Base-by-base conservation (phyloP, 37 sponge, comb jelly and placozoan species). In the Mnemiopsis leidyi region DNA sequence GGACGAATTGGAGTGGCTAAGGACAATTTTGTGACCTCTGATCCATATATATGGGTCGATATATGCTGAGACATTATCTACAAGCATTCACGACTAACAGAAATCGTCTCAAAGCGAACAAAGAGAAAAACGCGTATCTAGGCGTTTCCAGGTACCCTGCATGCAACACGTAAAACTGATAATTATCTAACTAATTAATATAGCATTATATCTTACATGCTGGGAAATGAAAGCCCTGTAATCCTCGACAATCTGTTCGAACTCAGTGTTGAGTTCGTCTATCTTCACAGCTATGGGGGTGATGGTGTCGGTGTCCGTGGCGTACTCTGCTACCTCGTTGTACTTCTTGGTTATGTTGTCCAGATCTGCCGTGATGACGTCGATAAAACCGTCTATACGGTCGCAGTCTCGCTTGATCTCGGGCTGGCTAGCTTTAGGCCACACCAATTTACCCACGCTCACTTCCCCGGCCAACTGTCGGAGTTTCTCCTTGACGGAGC, bases 341-440 rank as follows among this genome's bases (percentile, higher is more conserved):
- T 79, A 79, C 82, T 79, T 79, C 82, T 79, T 79, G 5, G 82
- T 79, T 3, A 79, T 79, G 36, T 16, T 29, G 36, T 79, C 82
- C 7, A 79, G 7, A 79, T 79, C 82, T 16, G 34, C 82, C 5
- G 82, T 79, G 82, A 79, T 79, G 23, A 79, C 82, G 29, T 79
- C 82, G 36, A 79, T 79, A 36, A 79, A 79, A 32, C 82, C 82
- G 82, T 79, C 82, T 23, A 79, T 79, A 36, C 82, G 82, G 82
- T 79, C 82, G 34, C 82, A 79, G 82, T 79, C 82, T 3, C 82
- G 82, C 82, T 79, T 79, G 13, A 79, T 33, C 82, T 79, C 82
- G 36, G 82, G 82, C 82, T 79, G 82, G 36, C 82, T 79, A 3
- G 82, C 34, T 3, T 32, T 32, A 0, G 82, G 82, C 82, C 82